These are phyloP conservation scores for Drosophila recens DNA, from an alignment of 2,888 invertebrate species.

Conservation along the genomic window DNA sequence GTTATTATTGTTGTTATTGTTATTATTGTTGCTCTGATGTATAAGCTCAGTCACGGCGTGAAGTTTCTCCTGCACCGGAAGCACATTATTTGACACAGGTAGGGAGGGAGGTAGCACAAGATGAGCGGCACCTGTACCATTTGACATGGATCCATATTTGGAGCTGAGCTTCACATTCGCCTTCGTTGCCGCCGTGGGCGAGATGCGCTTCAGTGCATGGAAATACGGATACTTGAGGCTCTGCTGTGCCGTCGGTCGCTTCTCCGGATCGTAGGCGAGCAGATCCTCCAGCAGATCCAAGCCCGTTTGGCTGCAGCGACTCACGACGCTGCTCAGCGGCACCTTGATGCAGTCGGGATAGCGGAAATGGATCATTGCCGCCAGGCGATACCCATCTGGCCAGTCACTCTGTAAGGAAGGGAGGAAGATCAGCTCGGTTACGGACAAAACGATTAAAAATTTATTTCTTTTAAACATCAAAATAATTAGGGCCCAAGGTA, in stretches of 20 bases:
- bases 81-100: constrained; percentile 79
- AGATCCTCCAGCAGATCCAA: constrained; percentile 93
- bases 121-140: constrained; percentile 35
- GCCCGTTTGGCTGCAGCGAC: constrained; percentile 93
- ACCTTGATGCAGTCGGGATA: constrained; percentile 96
- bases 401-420: constrained; percentile 89
- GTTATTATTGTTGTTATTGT: constrained; percentile 51
- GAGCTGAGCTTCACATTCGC: constrained; percentile 77
- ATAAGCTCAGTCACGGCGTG: constrained; percentile 79
- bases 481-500: too few species aligned
- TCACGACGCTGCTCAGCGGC: constrained; percentile 92
- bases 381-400: constrained; percentile 97
- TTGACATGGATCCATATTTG: constrained; percentile 61
- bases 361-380: constrained; percentile 96
- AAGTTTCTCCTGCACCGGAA: constrained; percentile 83
- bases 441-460: too few species aligned
- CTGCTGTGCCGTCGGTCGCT: constrained; percentile 95
- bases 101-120: constrained; percentile 54
- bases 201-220: constrained; percentile 83
- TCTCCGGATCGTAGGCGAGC: constrained; percentile 96
- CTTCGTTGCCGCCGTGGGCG: constrained; percentile 82
- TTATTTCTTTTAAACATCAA: too few species aligned
- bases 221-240: constrained; percentile 90
- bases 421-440: not conserved
- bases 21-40: constrained; percentile 66